Conservation (phyloP, 2,113 vertebrate genomes). For the Micromys minutus region DNA sequence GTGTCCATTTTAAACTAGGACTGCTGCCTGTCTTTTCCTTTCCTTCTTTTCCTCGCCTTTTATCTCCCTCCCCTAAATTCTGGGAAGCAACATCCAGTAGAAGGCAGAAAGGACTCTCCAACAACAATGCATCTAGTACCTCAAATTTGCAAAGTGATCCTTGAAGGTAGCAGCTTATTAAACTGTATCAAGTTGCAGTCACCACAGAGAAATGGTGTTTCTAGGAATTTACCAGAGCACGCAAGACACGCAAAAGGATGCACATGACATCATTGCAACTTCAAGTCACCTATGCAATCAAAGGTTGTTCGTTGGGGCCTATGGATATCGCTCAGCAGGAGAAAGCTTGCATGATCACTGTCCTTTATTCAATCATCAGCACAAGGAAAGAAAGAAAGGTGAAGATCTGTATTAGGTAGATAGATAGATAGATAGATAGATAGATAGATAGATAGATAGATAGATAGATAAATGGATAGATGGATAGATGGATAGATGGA, state of each 20-base stretch:
- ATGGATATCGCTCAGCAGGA: background rate
- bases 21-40: background rate
- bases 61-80: background rate
- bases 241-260: background rate
- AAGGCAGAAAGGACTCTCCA: background rate
- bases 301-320: background rate
- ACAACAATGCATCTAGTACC: background rate
- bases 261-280: background rate
- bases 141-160: background rate
- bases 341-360: too few relatives aligned
- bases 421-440: background rate
- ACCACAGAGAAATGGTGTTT: constrained; percentile 2
- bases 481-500: too few relatives aligned
- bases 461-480: accelerated
- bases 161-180: background rate
- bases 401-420: background rate
- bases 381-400: background rate
- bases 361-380: background rate
- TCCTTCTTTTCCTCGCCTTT: too few relatives aligned
- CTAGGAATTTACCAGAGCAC: background rate
- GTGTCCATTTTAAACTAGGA: background rate
- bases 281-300: background rate
- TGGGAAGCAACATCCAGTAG: background rate
- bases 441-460: background rate
- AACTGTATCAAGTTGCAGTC: background rate